Conservation (phyloP, 2,888 invertebrate genomes). For the Heterodera filipjevi region DNA sequence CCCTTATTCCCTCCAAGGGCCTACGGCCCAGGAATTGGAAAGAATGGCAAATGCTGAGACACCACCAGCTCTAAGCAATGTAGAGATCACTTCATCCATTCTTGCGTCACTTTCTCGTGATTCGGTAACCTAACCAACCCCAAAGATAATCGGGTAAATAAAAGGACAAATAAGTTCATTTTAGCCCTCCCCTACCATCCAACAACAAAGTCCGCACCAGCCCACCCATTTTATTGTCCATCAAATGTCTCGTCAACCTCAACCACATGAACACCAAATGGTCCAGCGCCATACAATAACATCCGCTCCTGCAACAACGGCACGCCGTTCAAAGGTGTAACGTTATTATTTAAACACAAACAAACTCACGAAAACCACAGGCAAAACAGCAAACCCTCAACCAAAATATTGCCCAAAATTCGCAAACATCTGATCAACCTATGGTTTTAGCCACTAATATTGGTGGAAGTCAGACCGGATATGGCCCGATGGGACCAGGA, state of each 20-base stretch:
- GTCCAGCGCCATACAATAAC: conserved; percentile 18
- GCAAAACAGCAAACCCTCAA: not conserved
- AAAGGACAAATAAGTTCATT: not conserved
- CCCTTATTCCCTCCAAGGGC: conserved; percentile 26
- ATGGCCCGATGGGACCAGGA: conserved; percentile 32
- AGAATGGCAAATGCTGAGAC: conserved; percentile 55
- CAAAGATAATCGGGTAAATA: no score
- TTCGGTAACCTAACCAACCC: conserved; percentile 33
- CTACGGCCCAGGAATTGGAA: conserved; percentile 51
- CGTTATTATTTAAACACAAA: not conserved
- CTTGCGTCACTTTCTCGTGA: conserved; percentile 54
- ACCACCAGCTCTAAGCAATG: conserved; percentile 58
- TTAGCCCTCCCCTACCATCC: conserved; percentile 18
- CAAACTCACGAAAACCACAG: not conserved
- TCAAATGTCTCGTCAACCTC: conserved; percentile 35
- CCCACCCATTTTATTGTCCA: conserved; percentile 34
- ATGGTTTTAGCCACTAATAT: not conserved
- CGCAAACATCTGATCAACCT: not conserved
- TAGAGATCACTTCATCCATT: conserved; percentile 54
- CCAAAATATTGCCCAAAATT: conserved; percentile 1
- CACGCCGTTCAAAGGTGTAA: conserved; percentile 6
- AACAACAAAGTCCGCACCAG: conserved; percentile 28
- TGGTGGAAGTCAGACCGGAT: not conserved
- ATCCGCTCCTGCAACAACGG: conserved; percentile 3
- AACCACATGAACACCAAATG: conserved; percentile 14